Conservation (phyloP, 1,140 invertebrate species). For the Brachionus manjavacas region DNA sequence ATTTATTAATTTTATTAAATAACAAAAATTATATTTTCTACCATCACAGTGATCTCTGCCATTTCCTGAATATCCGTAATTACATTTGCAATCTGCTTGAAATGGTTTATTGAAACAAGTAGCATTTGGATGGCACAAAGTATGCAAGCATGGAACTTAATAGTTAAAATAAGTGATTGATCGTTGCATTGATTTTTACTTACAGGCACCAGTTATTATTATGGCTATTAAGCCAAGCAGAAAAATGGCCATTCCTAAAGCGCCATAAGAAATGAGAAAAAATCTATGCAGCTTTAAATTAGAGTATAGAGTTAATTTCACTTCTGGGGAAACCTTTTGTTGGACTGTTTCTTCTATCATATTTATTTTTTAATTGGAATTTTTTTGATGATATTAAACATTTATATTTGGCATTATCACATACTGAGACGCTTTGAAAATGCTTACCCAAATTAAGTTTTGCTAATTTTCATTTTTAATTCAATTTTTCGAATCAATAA, state of each 20-base stretch:
- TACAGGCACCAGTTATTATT: background rate
- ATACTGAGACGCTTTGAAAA: too few relatives aligned
- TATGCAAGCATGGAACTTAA: conserved; percentile 20
- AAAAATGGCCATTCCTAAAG: background rate
- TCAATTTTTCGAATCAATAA: too few relatives aligned
- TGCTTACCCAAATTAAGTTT: too few relatives aligned
- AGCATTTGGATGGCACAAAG: conserved; percentile 5
- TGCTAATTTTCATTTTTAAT: too few relatives aligned
- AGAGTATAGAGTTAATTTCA: background rate
- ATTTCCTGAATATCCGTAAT: background rate
- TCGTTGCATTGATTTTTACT: background rate
- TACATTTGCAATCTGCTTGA: background rate
- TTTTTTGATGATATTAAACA: background rate
- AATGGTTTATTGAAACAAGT: background rate
- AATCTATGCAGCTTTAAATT: background rate
- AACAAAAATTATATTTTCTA: background rate
- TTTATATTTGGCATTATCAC: background rate
- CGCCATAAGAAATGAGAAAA: background rate
- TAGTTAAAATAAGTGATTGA: background rate
- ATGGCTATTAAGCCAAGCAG: background rate
- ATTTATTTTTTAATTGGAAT: background rate
- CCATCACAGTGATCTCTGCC: conserved; percentile 34
- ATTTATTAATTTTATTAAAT: background rate
- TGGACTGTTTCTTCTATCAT: background rate
- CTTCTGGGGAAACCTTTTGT: background rate